Conservation (phyloP, 2,113 vertebrate genomes). For the Leptobrachium ailaonicum region DNA sequence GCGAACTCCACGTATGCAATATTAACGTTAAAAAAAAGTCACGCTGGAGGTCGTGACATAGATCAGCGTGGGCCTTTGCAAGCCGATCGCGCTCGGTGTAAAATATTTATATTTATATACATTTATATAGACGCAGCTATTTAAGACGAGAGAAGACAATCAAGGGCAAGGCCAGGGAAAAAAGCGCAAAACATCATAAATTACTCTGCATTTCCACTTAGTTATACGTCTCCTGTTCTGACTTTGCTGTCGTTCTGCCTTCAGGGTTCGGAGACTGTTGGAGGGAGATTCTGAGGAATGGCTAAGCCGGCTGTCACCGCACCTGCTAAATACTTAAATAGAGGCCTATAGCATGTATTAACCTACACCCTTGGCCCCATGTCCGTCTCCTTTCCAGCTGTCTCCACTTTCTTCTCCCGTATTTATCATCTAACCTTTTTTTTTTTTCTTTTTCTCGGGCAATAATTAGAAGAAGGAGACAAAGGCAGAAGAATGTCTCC, state of each 20-base stretch:
- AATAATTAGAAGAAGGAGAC: slow-evolving; percentile 24
- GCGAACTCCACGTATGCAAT: background rate
- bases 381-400: slow-evolving; percentile 35
- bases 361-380: slow-evolving; percentile 38
- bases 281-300: slow-evolving; percentile 15
- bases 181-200: slow-evolving; percentile 11
- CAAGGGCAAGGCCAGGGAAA: slow-evolving; percentile 5
- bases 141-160: background rate
- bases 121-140: background rate
- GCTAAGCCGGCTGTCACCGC: slow-evolving; percentile 3
- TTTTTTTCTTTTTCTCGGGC: background rate
- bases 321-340: slow-evolving; percentile 31
- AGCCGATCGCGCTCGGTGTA: background rate
- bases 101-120: background rate
- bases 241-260: slow-evolving; percentile 23
- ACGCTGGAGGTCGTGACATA: background rate
- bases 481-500: slow-evolving; percentile 2
- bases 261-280: slow-evolving; percentile 13
- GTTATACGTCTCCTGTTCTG: slow-evolving; percentile 5
- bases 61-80: background rate
- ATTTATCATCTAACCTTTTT: slow-evolving; percentile 4
- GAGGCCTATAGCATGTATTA: slow-evolving; percentile 29
- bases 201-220: slow-evolving; percentile 21
- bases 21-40: background rate
- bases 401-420: background rate